Conservation (phyloP, 2,113 vertebrate species). For the Phylloscopus trochilus region DNA sequence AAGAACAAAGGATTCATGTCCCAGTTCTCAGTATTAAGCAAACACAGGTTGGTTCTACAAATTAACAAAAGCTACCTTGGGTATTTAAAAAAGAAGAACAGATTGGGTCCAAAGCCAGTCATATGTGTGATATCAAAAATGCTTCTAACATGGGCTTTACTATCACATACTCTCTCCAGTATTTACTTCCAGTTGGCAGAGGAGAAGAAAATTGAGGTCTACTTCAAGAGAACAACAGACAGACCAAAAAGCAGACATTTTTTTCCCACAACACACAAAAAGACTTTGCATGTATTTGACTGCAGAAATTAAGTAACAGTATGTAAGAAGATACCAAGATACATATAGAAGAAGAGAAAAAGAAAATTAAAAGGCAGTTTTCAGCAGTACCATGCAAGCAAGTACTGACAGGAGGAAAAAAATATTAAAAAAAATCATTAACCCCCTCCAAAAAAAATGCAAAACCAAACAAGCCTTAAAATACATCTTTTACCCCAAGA, state of each 20-base stretch:
- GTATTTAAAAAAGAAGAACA: neutral
- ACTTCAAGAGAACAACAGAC: neutral
- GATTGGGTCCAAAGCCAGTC: neutral
- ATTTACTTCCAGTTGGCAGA: neutral
- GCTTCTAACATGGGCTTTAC: neutral
- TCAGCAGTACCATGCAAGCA: neutral
- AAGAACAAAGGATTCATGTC: neutral
- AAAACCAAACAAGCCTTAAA: neutral
- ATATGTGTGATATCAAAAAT: neutral
- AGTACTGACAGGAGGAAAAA: neutral
- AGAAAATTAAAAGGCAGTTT: neutral
- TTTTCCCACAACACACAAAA: neutral
- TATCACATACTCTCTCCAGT: neutral
- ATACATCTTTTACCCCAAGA: neutral
- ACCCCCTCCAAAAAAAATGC: accelerated
- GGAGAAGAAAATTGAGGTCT: neutral
- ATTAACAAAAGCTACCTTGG: neutral
- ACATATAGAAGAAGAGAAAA: neutral
- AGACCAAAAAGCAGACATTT: neutral
- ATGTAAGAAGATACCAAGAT: neutral
- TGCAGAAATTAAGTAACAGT: neutral
- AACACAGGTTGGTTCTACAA: neutral
- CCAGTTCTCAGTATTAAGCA: neutral
- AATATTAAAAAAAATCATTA: neutral
- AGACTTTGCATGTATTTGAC: neutral